Base-by-base conservation (phyloP, 2,888 invertebrate species). In the Pasiphila rectangulata region DNA sequence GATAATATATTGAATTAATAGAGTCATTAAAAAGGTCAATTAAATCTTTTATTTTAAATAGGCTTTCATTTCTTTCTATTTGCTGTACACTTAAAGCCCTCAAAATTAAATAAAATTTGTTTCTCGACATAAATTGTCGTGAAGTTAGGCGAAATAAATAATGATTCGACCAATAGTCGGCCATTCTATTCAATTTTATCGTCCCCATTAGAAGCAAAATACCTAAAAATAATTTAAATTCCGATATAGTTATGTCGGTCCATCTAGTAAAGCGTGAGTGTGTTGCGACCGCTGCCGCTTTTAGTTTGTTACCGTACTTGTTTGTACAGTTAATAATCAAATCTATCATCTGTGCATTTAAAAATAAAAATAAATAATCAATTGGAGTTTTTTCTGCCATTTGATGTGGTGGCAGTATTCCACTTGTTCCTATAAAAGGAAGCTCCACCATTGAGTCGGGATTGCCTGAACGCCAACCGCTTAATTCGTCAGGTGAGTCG, bases 1-100 rank as follows among this genome's bases (percentile, higher is more conserved):
- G 58, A 21, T 49, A 53, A 49, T 54, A 41, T 59, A 50, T 29
- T n/a, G 46, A 40, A 56, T 47, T n/a, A 55, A 60, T 41, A 60
- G 61, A 37, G 59, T 67, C 15, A 65, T 63, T 52, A 54, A 62
- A 32, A 6, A 46, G 5, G 32, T 57, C 45, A 40, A 46, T 40
- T 10, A 48, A 63, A 32, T 25, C 46, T 41, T 48, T 57, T 39
- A 41, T 54, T 53, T 21, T 62, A 57, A 13, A 45, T 37, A 47
- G 9, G 15, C 46, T 46, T 29, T 34, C 39, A n/a, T 17, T 2
- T 20, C 39, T 25, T 21, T 39, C 39, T 7, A 7, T 20, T 13
- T 7, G 20, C 15, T 39, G 39, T 4, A 39, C 46, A 27, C 16
- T 39, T 10, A 46, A 19, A 9, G 39, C 32, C 25, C 45, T 51